phyloP scores from a whole-genome alignment of 2,888 invertebrate genomes.

The Lathronympha strigana region DNA sequence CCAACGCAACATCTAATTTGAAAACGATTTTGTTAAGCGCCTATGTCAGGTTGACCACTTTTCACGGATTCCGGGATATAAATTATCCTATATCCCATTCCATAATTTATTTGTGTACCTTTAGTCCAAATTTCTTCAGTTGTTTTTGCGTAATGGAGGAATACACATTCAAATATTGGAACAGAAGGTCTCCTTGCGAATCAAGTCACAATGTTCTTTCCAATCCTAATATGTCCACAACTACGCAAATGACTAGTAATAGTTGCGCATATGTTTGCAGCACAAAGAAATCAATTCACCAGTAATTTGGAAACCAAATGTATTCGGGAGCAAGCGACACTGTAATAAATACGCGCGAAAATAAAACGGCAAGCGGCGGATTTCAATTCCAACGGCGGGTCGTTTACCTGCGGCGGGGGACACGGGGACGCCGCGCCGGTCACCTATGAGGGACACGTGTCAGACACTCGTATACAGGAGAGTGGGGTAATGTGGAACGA shows the following conservation, averaged over 20 bases:
- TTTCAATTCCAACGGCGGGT: conserved; percentile 37
- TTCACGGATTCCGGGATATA: too few relatives aligned
- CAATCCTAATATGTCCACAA: neutral
- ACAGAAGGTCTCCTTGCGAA: neutral
- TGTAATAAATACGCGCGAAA: conserved; percentile 33
- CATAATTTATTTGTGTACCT: too few relatives aligned
- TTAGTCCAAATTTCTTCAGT: too few relatives aligned
- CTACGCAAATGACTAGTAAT: neutral
- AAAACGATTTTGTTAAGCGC: too few relatives aligned
- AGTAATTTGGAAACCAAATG: conserved; percentile 34
- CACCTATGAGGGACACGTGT: neutral
- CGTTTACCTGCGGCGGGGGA: conserved; percentile 30
- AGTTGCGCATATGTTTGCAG: conserved; percentile 13
- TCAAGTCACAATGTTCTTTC: neutral
- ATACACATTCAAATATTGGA: too few relatives aligned
- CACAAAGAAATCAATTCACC: conserved; percentile 23
- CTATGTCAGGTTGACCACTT: too few relatives aligned
- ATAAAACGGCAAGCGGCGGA: conserved; percentile 31
- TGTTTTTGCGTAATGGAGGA: too few relatives aligned
- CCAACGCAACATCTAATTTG: too few relatives aligned
- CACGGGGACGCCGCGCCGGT: neutral
- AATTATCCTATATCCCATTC: too few relatives aligned
- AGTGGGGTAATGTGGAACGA: too few relatives aligned
- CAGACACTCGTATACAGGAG: neutral
- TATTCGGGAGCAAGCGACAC: conserved; percentile 22